Conservation (phyloP, 2,797 vertebrate genomes). For the Caiman crocodilus region DNA sequence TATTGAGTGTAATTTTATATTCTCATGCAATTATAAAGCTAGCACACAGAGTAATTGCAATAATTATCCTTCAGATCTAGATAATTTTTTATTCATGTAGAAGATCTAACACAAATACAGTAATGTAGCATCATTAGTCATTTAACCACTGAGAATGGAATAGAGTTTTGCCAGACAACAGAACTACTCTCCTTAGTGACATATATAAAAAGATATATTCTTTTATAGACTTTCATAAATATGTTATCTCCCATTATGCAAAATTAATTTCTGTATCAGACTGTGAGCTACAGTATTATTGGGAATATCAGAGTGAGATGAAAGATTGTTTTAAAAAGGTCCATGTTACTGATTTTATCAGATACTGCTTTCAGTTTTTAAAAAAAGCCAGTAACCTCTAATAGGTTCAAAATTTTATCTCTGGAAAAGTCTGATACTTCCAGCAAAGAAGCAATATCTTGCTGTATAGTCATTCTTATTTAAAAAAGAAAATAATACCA, state of each 20-base stretch:
- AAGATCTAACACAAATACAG: neutral
- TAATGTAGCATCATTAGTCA: neutral
- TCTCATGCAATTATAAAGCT: rapidly evolving
- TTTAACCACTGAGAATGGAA: constrained; percentile 30
- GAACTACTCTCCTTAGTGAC: neutral
- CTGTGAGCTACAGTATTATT: constrained; percentile 45
- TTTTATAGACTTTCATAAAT: constrained; percentile 44
- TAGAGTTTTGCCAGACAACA: constrained; percentile 28
- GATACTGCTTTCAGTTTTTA: constrained; percentile 25
- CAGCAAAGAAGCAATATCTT: constrained; percentile 24
- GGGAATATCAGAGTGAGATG: neutral
- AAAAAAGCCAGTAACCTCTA: constrained; percentile 51
- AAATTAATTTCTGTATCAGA: constrained; percentile 64
- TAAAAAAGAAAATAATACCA: constrained; percentile 30
- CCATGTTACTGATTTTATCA: constrained; percentile 49
- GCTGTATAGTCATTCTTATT: constrained; percentile 19
- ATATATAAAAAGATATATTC: constrained; percentile 15
- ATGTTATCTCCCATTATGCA: constrained; percentile 57
- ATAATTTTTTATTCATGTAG: neutral
- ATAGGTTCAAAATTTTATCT: constrained; percentile 49
- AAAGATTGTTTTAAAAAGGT: constrained; percentile 54
- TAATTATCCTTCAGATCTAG: neutral
- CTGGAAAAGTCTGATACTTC: constrained; percentile 44
- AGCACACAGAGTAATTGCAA: rapidly evolving
- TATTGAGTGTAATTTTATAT: neutral